These are phyloP conservation scores for Ophraella communa DNA, from an alignment of 2,888 invertebrate genomes.

Conservation along the genomic window DNA sequence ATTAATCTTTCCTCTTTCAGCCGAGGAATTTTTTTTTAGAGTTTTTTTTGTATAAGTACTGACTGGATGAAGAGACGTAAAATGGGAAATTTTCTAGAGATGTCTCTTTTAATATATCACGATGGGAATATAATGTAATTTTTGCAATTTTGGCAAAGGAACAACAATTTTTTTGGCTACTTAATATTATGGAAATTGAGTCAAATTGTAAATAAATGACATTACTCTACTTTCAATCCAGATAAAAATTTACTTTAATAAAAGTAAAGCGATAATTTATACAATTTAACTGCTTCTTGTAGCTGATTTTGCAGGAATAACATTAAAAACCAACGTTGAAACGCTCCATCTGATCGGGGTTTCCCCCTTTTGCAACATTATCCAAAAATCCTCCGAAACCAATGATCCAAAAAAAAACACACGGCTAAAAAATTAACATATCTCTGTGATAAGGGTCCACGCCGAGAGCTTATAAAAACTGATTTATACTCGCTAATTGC, in stretches of 20 bases:
- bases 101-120: slow-evolving; percentile 13
- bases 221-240: too few species aligned
- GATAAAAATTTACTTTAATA: too few species aligned
- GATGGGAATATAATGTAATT: not conserved
- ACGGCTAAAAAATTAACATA: slow-evolving; percentile 37
- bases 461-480: slow-evolving; percentile 41
- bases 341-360: not conserved
- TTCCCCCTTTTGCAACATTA: not conserved
- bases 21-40: not conserved
- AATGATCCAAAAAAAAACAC: slow-evolving; percentile 20
- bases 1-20: slow-evolving; percentile 33
- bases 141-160: too few species aligned
- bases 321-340: not conserved
- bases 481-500: slow-evolving; percentile 46
- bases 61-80: slow-evolving; percentile 2
- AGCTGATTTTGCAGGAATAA: not conserved
- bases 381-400: not conserved
- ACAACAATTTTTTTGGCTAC: too few species aligned
- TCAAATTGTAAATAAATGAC: too few species aligned
- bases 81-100: slow-evolving; percentile 5
- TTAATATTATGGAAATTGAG: too few species aligned
- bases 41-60: slow-evolving; percentile 24
- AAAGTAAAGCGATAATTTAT: too few species aligned
- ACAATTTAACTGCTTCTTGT: not conserved
- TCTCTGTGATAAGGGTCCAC: slow-evolving; percentile 32